Conservation (phyloP, 2,113 vertebrate genomes). For the Stomatorhinus ivindoensis region DNA sequence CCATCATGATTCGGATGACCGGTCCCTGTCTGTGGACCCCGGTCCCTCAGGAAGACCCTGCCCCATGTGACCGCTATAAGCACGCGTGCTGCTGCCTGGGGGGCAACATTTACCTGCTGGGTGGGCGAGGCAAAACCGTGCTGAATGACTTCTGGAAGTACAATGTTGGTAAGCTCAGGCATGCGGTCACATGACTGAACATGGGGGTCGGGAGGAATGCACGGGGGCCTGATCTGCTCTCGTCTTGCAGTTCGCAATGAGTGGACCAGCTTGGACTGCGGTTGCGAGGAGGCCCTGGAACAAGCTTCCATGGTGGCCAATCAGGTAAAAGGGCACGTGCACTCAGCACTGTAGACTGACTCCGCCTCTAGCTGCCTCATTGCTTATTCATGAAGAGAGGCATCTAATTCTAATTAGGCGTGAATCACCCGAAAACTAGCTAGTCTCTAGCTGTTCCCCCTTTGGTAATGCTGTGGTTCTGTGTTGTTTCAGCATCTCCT, state of each 20-base stretch:
- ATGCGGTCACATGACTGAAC: not conserved
- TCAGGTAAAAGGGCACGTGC: constrained; percentile 53
- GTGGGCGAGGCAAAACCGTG: constrained; percentile 54
- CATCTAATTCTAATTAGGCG: not conserved
- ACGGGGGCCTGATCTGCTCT: not conserved
- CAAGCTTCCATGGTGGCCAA: constrained; percentile 75
- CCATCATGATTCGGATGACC: constrained; percentile 43
- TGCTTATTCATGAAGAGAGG: not conserved
- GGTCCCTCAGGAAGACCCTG: constrained; percentile 47
- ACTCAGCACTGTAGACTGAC: not conserved
- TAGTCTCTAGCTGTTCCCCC: not conserved
- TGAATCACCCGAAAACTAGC: not conserved
- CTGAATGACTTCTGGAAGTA: constrained; percentile 78
- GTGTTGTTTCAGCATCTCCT: constrained; percentile 55
- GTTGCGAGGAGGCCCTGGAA: constrained; percentile 63
- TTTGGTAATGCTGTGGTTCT: not conserved
- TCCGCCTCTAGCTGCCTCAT: not conserved
- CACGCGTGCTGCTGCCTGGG: constrained; percentile 60
- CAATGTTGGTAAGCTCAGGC: constrained; percentile 60
- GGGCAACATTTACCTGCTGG: constrained; percentile 67
- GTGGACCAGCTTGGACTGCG: constrained; percentile 64
- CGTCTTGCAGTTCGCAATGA: constrained; percentile 55
- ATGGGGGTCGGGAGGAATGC: not conserved
- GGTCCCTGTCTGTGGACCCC: constrained; percentile 51
- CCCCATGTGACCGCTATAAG: constrained; percentile 69